Evolutionary conservation across 1,140 invertebrate species (phyloP), one percentile per base, ranked within the genome.

Genomic region (Drosophila sturtevanti): DNA sequence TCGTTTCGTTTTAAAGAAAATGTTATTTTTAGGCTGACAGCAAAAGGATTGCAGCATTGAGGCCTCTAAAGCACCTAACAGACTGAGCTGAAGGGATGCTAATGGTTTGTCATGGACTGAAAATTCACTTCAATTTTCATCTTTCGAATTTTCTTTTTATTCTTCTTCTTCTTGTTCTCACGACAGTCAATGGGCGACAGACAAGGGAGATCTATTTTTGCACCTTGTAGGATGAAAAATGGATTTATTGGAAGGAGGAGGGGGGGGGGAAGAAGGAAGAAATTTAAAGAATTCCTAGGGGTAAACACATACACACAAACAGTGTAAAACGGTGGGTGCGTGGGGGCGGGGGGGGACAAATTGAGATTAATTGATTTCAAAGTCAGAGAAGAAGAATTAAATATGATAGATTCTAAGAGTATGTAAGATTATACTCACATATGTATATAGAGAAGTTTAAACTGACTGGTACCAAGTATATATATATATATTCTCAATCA

Each of bases 11-110:
- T 81, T 81, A 86, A 86, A 68, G 73, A 81, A 86, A 86, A 86
- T 86, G 75, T 86, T 86, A 86, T 86, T 86, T 86, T 86, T 86
- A 75, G 81, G 70, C 81, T 81, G 81, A 81, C 81, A 81, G 78
- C 51, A 38, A 64, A 84, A 86, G 81, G 81, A 86, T 86, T 86
- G 81, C 75, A 18, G 62, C 56, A 66, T 22, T 72, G 58, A 70
- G 62, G 72, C 72, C 70, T 52, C 21, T 34, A 34, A 41, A 71
- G 61, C 69, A 65, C 72, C 72, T 66, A 37, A 55, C 38, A 59
- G 61, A 65, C 72, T 52, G 55, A 55, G 35, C 31, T 63, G 55
- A 55, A 55, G 73, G 65, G 44, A 70, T 73, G 44, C 72, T 74
- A 74, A 74, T 74, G 70, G 70, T 73, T 72, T 73, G 61, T 54